Percentiles rank a stretch among this genome's conserved stretches.
These are phyloP conservation scores for Orchestes rusci DNA, from an alignment of 2,888 invertebrate genomes.

Conservation along the genomic window DNA sequence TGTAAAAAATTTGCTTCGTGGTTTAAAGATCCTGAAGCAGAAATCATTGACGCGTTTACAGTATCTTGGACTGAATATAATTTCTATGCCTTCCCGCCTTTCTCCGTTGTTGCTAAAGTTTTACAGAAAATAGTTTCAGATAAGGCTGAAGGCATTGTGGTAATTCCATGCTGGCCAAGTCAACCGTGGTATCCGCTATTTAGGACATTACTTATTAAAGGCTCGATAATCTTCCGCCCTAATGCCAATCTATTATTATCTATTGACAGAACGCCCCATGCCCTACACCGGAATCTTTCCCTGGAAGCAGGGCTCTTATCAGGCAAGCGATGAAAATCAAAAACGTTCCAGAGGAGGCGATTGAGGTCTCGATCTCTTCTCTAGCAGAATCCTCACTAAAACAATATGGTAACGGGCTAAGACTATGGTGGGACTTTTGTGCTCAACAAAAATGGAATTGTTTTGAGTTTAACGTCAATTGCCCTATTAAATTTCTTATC, in stretches of 20 bases:
- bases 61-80: conserved; percentile 1
- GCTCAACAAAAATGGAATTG: background rate
- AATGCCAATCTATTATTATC: conserved; percentile 5
- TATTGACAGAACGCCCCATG: conserved; percentile 1
- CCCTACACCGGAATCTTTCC: conserved; percentile 1
- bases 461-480: background rate
- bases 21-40: conserved; percentile 26
- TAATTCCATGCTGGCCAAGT: conserved; percentile 3
- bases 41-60: conserved; percentile 28
- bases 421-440: conserved; percentile 9
- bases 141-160: conserved; percentile 8
- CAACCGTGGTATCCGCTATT: conserved; percentile 11
- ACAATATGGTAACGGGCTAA: conserved; percentile 4
- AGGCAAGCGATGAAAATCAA: background rate
- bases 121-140: conserved; percentile 6
- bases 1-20: conserved; percentile 7
- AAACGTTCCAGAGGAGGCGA: conserved; percentile 1
- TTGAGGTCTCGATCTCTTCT: conserved; percentile 6
- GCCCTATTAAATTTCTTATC: background rate
- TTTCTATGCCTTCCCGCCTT: conserved; percentile 11
- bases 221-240: conserved; percentile 1
- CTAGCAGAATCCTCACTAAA: conserved; percentile 4
- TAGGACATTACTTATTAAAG: conserved; percentile 1
- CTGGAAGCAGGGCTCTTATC: conserved; percentile 12
- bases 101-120: background rate